Evolutionary conservation across 1,140 invertebrate species (phyloP).

Genomic region (Pachypsylla venusta): DNA sequence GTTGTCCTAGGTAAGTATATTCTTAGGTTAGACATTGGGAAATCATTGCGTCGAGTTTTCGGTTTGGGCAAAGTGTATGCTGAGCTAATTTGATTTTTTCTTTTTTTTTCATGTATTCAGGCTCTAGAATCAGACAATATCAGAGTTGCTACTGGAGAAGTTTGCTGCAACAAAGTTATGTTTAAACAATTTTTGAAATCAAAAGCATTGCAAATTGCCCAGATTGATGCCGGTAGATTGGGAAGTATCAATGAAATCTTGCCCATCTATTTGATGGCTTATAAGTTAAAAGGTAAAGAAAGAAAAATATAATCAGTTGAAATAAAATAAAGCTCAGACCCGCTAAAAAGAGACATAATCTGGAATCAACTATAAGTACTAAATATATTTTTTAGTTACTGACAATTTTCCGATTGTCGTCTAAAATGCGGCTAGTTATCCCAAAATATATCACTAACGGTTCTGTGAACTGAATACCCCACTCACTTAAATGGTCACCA

Average conservation of each 20-base stretch:
- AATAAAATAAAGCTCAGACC: conserved; percentile 77
- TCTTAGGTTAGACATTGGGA: too few relatives aligned
- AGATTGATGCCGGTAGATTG: conserved; percentile 75
- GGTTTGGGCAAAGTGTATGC: too few relatives aligned
- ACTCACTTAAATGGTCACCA: too few relatives aligned
- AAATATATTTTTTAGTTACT: conserved; percentile 60
- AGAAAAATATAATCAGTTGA: conserved; percentile 42
- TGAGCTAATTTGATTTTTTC: background rate
- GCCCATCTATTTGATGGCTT: conserved; percentile 75
- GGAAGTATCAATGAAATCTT: conserved; percentile 81
- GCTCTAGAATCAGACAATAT: conserved; percentile 51
- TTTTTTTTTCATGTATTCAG: conserved; percentile 25
- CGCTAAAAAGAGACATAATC: conserved; percentile 78
- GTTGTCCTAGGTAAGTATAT: background rate
- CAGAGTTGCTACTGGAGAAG: conserved; percentile 78
- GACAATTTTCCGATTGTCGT: conserved; percentile 78
- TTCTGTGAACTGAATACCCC: too few relatives aligned
- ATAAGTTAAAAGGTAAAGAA: conserved; percentile 45
- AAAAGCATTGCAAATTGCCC: conserved; percentile 67
- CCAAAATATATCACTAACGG: conserved; percentile 75
- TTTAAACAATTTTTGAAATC: conserved; percentile 82
- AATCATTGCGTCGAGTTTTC: background rate
- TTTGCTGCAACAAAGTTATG: conserved; percentile 78
- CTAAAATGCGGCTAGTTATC: conserved; percentile 83
- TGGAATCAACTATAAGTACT: conserved; percentile 86